Base-by-base conservation (phyloP, 2,888 invertebrate species). In the Lepetodrilus schrolli region DNA sequence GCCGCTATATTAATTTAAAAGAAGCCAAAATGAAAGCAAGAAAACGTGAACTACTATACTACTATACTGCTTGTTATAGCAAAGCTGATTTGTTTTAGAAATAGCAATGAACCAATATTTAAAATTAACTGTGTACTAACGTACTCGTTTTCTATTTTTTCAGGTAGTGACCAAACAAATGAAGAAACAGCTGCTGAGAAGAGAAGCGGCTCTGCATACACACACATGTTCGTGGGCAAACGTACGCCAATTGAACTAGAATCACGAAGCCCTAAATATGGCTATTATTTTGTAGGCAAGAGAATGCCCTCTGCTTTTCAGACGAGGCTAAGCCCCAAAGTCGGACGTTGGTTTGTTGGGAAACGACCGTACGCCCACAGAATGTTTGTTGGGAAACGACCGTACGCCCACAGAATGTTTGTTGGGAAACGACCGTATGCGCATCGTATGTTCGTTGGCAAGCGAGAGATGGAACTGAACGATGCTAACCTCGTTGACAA, bases 381-480 rank as follows among this genome's bases (percentile, higher is more conserved):
- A 30, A 58, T 58, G 58, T 58, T 58, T 34, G 58, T 58, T 34
- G 58, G 58, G 30, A 58, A 58, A 58, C 23, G 58, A 34, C 58
- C 58, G n/a, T 58, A 58, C 58, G 58, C 58, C 34, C 58, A 58
- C 58, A 30, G 58, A 30, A 58, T 58, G 58, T 58, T 58, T 34
- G 58, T 58, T 30, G 58, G 58, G 17, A 58, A 58, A 34, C 23
- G 58, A 34, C 58, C 58, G n/a, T 58, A 58, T 34, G 58, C 58
- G n/a, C 58, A 58, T 34, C 13, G 58, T n/a, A 58, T 58, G 58
- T 58, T 58, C 58, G 58, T 58, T 34, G 58, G 58, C 58, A 58
- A 58, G 34, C 58, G 58, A 17, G 58, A 58, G n/a, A 58, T 58
- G 58, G 58, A 58, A 23, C 23, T 58, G 13, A 30, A 58, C 13